Conservation (phyloP, 2,797 vertebrate species). For the Spinus pinus region DNA sequence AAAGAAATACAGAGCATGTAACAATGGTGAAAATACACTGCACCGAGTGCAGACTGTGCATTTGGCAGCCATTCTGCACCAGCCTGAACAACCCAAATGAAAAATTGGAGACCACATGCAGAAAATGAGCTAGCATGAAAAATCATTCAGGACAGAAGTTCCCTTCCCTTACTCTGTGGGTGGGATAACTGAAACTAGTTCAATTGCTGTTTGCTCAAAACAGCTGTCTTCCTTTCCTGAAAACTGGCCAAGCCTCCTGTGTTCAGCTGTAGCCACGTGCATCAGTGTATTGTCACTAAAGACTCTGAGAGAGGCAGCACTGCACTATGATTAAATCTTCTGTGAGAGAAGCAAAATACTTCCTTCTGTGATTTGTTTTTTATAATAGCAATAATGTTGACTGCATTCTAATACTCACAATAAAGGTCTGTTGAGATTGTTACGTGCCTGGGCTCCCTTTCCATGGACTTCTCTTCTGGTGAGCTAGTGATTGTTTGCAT, state of each 20-base stretch:
- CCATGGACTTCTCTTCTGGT: not conserved
- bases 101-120: not conserved
- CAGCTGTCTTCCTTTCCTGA: not conserved
- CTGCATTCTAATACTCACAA: slow-evolving; percentile 48
- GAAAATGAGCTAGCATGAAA: not conserved
- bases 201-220: not conserved
- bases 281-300: slow-evolving; percentile 44
- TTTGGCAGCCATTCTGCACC: not conserved
- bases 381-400: slow-evolving; percentile 61
- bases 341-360: slow-evolving; percentile 21
- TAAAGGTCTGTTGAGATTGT: slow-evolving; percentile 60
- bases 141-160: not conserved
- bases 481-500: not conserved
- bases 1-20: not conserved
- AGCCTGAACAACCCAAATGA: not conserved
- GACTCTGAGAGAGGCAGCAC: slow-evolving; percentile 7
- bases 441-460: slow-evolving; percentile 24
- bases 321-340: slow-evolving; percentile 19
- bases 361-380: slow-evolving; percentile 40
- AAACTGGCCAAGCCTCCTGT: not conserved
- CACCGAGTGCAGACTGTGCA: not conserved
- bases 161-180: not conserved
- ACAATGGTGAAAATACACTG: slow-evolving; percentile 50
- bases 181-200: not conserved
- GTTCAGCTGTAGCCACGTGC: not conserved